Evolutionary conservation across 2,113 vertebrate species (phyloP).

Genomic region (Cairina moschata): DNA sequence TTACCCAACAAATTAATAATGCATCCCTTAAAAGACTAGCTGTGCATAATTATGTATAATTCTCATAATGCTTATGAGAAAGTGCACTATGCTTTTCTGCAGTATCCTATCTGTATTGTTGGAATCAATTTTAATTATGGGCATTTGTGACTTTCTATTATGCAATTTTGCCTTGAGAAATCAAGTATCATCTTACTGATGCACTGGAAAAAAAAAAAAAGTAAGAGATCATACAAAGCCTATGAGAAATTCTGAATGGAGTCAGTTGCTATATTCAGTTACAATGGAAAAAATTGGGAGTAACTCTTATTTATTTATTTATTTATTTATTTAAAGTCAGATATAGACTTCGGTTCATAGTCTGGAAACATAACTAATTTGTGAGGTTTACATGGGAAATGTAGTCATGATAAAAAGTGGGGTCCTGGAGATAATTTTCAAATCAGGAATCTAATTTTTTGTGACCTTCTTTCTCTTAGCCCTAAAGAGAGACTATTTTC

Average conservation of each 20-base stretch:
- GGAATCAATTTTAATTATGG: not conserved
- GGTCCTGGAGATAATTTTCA: not conserved
- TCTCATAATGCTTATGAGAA: conserved; percentile 2
- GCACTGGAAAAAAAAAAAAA: not conserved
- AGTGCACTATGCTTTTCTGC: not conserved
- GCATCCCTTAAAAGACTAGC: conserved; percentile 11
- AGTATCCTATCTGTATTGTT: not conserved
- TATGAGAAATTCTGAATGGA: not conserved
- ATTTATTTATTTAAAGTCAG: too few relatives aligned
- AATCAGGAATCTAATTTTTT: not conserved
- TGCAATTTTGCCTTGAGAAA: not conserved
- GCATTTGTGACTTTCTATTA: not conserved
- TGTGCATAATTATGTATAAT: not conserved
- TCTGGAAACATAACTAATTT: not conserved
- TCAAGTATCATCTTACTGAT: conserved; percentile 9
- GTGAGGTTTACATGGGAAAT: not conserved
- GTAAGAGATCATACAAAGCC: conserved; percentile 1
- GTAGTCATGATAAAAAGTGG: not conserved
- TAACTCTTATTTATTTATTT: too few relatives aligned
- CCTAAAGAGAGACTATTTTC: not conserved
- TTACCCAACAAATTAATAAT: conserved; percentile 27
- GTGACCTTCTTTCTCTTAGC: not conserved
- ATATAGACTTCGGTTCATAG: not conserved
- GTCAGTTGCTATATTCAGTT: not conserved
- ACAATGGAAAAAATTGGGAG: not conserved